Percentiles rank a stretch among this genome's conserved stretches.
Conservation (phyloP, 2,797 vertebrate species). For the Sylvia borin region DNA sequence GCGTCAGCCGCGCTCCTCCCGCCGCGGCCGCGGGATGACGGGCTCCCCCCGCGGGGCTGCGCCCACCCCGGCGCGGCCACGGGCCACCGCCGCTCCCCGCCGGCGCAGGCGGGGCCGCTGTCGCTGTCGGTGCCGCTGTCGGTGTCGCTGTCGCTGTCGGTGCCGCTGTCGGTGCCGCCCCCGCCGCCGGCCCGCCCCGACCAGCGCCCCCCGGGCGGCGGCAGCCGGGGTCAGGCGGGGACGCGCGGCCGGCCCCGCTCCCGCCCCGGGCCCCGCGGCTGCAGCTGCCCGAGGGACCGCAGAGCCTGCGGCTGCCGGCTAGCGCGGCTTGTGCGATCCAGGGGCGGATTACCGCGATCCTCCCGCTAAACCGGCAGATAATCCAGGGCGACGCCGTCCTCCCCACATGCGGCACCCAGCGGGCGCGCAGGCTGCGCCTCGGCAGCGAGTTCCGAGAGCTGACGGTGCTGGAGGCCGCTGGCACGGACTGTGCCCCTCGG, state of each 20-base stretch:
- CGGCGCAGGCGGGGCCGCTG: neutral
- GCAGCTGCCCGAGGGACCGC: neutral
- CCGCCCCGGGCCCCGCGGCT: neutral
- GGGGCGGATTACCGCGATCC: neutral
- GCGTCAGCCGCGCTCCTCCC: neutral
- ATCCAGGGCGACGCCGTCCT: neutral
- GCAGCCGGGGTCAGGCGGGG: neutral
- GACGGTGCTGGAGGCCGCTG: neutral
- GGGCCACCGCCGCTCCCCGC: neutral
- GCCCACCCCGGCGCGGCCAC: neutral
- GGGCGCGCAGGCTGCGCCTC: neutral
- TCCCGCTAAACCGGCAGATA: neutral
- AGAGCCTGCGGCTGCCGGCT: neutral
- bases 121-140: neutral
- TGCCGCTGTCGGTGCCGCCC: neutral
- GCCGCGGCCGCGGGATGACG: neutral
- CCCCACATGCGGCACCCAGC: neutral
- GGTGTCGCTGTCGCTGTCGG: neutral
- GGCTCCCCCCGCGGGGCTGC: neutral
- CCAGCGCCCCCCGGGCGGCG: neutral
- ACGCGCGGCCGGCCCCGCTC: neutral
- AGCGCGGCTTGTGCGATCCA: rapidly evolving
- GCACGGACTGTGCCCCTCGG: neutral
- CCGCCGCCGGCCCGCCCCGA: neutral
- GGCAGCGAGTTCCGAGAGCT: neutral